Base-by-base conservation (phyloP, 2,113 vertebrate genomes). In the Collichthys lucidus region DNA sequence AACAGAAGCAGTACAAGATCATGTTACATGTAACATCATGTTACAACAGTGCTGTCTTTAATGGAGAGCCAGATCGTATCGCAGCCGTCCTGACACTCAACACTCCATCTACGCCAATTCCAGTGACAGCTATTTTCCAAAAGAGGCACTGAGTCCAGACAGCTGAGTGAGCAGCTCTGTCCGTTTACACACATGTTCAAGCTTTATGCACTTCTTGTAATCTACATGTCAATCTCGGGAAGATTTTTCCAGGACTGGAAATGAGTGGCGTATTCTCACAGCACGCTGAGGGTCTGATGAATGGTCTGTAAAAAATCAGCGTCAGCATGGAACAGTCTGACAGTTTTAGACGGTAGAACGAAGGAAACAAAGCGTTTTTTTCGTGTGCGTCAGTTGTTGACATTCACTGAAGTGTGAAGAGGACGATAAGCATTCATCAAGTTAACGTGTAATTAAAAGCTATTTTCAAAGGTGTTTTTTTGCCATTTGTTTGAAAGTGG, bases 111-210 rank as follows among this genome's bases (percentile, higher is more conserved):
- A 31, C 5, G 62, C 66, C 82, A 49, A 68, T 74, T 71, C 68
- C 47, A 16, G 35, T 66, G 74, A 81, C 22, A 46, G 56, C 55
- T n/a, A 24, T 50, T 66, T 80, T 73, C 56, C 19, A 22, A 62
- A 68, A 40, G 55, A 52, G 35, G 50, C 47, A 1, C 35, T 46
- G 16, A 44, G 20, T 65, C 63, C 35, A 19, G 79, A 82, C 80
- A 77, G 80, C 69, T 26, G 59, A 80, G 74, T 14, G 67, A 66
- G 80, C 77, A 46, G 59, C 77, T 19, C 10, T 19, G 55, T 69
- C 56, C 67, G 7, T 80, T 73, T 60, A 49, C 80, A 75, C 47
- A 56, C 55, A 0, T 59, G 65, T 75, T 77, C 73, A 17, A 26
- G 49, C 49, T 44, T 16, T 0, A 52, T 19, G 65, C 12, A 6